Evolutionary conservation across 2,113 vertebrate species (phyloP), one percentile per base, ranked within the genome.

Genomic region (Microcebus tavaratra): DNA sequence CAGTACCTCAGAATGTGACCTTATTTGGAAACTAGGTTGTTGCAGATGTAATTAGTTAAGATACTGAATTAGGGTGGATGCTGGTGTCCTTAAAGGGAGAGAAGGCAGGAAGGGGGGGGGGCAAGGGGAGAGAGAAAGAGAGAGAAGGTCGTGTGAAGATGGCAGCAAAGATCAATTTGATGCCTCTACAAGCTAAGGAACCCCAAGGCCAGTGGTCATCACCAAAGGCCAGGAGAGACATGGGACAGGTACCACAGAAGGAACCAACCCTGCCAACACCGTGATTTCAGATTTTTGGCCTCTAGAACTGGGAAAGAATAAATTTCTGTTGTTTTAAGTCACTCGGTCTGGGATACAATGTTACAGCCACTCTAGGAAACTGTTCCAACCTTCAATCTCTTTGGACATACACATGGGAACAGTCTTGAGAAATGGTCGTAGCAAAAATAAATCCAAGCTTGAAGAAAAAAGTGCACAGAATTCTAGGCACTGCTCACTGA

Each of bases 11-110:
- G 82, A 68, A 82, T 55, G 25, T 34, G 39, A 39, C 34, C 45
- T 61, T 53, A 75, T 48, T 86, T 90, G 76, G 82, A 91, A 93
- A 63, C 18, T 18, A 39, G 18, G 36, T 82, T 12, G 45, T 42
- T 79, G 67, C 27, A 94, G 45, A 42, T n/a, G 34, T 5, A 83
- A 80, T 75, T 61, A 88, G 8, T 65, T 72, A 67, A 57, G 23
- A 25, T 31, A 14, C n/a, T 23, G 39, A 27, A 75, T 31, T 13
- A 65, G 65, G 29, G 8, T 36, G 15, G 68, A 2, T 14, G 34
- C 65, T 39, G 31, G n/a, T n/a, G n/a, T 83, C 82, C 36, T 75
- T 31, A 29, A 23, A 61, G 65, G 15, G 80, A 86, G 55, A 81
- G 53, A 53, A 53, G 53, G 15, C 4, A 42, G 39, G 39, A 42